Evolutionary conservation across 2,113 vertebrate species (phyloP).

Genomic region (Odocoileus hemionus): DNA sequence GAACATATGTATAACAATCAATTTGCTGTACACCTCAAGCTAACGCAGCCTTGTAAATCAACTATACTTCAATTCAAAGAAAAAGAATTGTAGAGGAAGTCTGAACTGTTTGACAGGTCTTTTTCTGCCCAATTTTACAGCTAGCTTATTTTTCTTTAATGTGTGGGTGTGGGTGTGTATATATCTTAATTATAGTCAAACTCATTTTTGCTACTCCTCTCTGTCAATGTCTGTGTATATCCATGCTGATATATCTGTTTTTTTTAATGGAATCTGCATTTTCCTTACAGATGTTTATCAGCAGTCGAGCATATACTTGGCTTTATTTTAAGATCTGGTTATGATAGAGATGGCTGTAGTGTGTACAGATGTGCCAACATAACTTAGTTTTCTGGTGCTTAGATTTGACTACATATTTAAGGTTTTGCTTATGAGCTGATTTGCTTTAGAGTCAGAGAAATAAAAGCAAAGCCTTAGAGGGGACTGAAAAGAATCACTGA

Average conservation of each 20-base stretch:
- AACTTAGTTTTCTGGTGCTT: background rate
- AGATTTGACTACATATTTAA: background rate
- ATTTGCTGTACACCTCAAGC: background rate
- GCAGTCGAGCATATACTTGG: background rate
- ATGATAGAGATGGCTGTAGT: background rate
- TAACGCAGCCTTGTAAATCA: background rate
- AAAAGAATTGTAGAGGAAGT: background rate
- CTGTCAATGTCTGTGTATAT: background rate
- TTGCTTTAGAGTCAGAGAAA: background rate
- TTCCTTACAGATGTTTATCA: background rate
- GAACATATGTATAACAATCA: background rate
- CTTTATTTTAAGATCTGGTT: background rate
- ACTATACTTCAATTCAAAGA: background rate
- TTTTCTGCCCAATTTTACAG: background rate
- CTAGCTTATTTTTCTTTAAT: background rate
- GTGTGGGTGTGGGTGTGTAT: background rate
- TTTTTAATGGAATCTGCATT: background rate
- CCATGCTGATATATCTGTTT: background rate
- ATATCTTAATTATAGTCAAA: background rate
- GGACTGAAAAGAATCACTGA: background rate
- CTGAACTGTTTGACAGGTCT: background rate
- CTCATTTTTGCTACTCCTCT: background rate
- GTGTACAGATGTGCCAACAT: background rate
- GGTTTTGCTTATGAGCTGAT: background rate
- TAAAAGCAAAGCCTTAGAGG: background rate